phyloP scores from a whole-genome alignment of 2,113 vertebrate genomes.

The Hippocampus zosterae region DNA sequence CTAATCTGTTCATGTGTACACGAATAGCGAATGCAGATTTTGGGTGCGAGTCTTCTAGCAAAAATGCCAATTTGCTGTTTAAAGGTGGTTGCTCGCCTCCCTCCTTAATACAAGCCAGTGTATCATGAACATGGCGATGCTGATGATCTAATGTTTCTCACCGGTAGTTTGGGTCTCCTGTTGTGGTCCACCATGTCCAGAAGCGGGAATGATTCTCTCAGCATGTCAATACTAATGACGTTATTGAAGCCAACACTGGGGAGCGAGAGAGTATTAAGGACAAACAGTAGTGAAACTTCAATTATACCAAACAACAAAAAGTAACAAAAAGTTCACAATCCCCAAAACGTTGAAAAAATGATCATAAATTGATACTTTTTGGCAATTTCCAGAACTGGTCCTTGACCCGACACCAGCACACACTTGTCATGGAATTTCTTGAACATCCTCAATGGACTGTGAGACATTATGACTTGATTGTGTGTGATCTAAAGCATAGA shows the following conservation, averaged over 20 bases:
- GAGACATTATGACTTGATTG: slow-evolving; percentile 89
- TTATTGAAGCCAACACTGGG: slow-evolving; percentile 82
- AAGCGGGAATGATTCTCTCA: slow-evolving; percentile 81
- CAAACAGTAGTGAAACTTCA: background rate
- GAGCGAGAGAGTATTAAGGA: background rate
- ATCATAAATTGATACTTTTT: slow-evolving; percentile 76
- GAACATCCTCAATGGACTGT: slow-evolving; percentile 88
- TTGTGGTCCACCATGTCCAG: slow-evolving; percentile 88
- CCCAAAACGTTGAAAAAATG: background rate
- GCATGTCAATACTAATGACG: slow-evolving; percentile 80
- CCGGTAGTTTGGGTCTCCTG: slow-evolving; percentile 75
- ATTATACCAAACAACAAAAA: no score
- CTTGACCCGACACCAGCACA: slow-evolving; percentile 88
- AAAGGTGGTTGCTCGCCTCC: no score
- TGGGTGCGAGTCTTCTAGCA: no score
- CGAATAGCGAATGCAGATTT: no score
- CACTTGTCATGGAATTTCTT: slow-evolving; percentile 84
- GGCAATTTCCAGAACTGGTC: slow-evolving; percentile 86
- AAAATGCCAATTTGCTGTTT: no score
- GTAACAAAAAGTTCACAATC: background rate
- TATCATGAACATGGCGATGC: background rate
- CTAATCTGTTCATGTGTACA: no score
- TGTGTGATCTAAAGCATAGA: slow-evolving; percentile 75
- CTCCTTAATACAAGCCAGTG: background rate
- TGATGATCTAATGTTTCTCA: slow-evolving; percentile 49